Conservation (phyloP, 2,797 vertebrate genomes). For the Schizopygopsis pylzovi region DNA sequence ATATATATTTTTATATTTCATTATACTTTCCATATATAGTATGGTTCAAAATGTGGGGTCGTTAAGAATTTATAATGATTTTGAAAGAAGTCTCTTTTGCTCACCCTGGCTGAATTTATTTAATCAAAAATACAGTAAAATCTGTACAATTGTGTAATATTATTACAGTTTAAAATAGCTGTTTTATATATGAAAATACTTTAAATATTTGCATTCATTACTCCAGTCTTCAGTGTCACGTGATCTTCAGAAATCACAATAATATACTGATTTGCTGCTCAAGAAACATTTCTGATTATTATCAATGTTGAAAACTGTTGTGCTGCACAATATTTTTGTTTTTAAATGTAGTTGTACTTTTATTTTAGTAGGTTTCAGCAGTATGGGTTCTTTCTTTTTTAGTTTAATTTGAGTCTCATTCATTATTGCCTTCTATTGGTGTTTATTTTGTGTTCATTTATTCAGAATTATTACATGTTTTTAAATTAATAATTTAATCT, state of each 20-base stretch:
- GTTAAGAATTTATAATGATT: too few species aligned
- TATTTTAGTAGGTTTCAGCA: not conserved
- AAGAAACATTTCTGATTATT: not conserved
- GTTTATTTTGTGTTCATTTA: not conserved
- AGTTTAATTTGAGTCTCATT: not conserved
- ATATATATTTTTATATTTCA: not conserved
- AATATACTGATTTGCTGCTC: not conserved
- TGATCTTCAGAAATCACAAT: not conserved
- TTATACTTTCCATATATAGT: not conserved
- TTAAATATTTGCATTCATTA: not conserved
- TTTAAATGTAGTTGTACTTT: too few species aligned
- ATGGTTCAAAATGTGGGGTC: too few species aligned
- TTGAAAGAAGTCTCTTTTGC: too few species aligned
- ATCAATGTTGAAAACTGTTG: not conserved
- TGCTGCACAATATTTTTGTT: not conserved
- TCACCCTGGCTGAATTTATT: too few species aligned
- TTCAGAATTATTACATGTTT: not conserved
- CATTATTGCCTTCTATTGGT: not conserved
- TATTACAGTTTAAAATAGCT: too few species aligned
- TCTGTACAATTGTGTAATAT: too few species aligned
- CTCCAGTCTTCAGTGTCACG: not conserved
- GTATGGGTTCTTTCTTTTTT: not conserved
- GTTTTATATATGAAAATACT: too few species aligned
- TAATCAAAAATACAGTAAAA: too few species aligned
- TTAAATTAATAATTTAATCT: not conserved